Evolutionary conservation across 2,888 invertebrate species (phyloP).

Genomic region (Hemicrepidius hirtus): DNA sequence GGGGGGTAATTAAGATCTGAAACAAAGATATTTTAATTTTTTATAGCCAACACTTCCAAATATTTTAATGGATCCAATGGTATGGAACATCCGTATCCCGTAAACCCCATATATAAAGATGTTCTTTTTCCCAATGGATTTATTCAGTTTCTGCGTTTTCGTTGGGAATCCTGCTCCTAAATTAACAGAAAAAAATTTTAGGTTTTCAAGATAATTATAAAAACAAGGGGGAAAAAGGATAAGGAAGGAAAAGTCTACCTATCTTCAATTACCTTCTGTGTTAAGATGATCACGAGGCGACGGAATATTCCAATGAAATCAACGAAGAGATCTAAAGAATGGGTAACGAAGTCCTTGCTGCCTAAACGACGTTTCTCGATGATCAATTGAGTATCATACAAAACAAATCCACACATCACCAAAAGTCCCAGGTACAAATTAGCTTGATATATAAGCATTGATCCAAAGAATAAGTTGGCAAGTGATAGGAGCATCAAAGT

Average conservation of each 20-base stretch:
- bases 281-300: constrained; percentile 90
- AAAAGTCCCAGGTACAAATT: constrained; percentile 92
- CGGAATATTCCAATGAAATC: constrained; percentile 97
- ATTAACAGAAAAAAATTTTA: too few species aligned
- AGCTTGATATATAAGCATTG: constrained; percentile 82
- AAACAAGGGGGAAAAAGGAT: background rate
- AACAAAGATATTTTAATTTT: too few species aligned
- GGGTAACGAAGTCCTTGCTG: constrained; percentile 93
- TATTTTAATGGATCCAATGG: too few species aligned
- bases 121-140: constrained; percentile 19
- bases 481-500: constrained; percentile 86
- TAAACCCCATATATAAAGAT: constrained; percentile 25
- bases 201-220: too few species aligned
- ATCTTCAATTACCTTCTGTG: constrained; percentile 84
- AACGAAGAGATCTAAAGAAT: constrained; percentile 94
- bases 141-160: constrained; percentile 68
- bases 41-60: too few species aligned
- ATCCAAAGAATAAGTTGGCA: constrained; percentile 91
- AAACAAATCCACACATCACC: constrained; percentile 95
- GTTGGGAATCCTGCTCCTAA: constrained; percentile 70
- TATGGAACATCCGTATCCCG: constrained; percentile 15
- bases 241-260: constrained; percentile 43
- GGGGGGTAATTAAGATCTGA: too few species aligned
- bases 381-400: constrained; percentile 98
- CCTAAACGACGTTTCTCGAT: constrained; percentile 94